Percentiles rank a stretch among this genome's conserved stretches.
These are phyloP conservation scores for Hylyphantes graminicola DNA, from an alignment of 1,140 invertebrate species.

Conservation along the genomic window DNA sequence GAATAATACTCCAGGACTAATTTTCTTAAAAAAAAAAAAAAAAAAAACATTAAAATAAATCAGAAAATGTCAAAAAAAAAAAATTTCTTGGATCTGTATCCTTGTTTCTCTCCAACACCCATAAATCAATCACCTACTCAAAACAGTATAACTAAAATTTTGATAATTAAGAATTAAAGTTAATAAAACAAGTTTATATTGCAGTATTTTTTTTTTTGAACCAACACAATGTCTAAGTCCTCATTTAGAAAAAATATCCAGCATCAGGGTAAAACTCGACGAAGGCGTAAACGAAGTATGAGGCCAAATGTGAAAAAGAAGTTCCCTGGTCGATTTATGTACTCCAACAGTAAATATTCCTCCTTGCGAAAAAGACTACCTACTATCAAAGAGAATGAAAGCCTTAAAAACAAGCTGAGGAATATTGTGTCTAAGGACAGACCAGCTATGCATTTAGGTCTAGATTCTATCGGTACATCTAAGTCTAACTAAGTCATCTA, in stretches of 20 bases:
- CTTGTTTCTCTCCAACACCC: too few relatives aligned
- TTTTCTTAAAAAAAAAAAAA: too few relatives aligned
- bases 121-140: too few relatives aligned
- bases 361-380: constrained; percentile 7
- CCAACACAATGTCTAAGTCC: not conserved
- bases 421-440: not conserved
- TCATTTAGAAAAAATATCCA: constrained; percentile 39
- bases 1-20: too few relatives aligned
- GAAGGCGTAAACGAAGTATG: constrained; percentile 28
- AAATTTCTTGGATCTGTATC: too few relatives aligned
- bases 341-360: constrained; percentile 20
- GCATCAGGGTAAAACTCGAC: constrained; percentile 21
- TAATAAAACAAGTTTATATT: too few relatives aligned
- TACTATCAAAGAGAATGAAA: not conserved
- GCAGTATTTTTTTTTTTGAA: too few relatives aligned
- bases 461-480: not conserved
- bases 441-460: not conserved
- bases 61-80: too few relatives aligned
- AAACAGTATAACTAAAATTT: too few relatives aligned
- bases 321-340: constrained; percentile 21
- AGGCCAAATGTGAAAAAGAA: constrained; percentile 39
- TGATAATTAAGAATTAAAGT: too few relatives aligned
- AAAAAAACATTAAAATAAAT: too few relatives aligned
- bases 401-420: constrained; percentile 2
- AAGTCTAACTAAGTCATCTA: too few relatives aligned